These are phyloP conservation scores for Todiramphus chloris DNA, from an alignment of 2,113 vertebrate species.

Conservation along the genomic window DNA sequence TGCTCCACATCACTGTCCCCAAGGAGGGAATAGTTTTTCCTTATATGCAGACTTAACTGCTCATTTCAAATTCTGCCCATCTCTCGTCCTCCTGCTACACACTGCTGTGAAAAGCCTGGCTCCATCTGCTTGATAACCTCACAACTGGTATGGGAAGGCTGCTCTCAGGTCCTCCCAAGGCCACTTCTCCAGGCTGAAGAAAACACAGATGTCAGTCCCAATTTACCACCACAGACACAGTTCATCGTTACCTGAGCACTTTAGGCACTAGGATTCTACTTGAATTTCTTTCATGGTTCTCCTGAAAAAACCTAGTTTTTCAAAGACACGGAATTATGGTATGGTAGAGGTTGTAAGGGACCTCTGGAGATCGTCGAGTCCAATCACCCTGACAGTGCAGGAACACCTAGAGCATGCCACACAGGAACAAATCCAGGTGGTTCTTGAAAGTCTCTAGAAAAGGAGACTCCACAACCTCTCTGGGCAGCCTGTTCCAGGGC, in stretches of 20 bases:
- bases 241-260: not conserved
- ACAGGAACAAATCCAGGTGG: too few relatives aligned
- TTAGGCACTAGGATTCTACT: not conserved
- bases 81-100: not conserved
- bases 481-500: too few relatives aligned
- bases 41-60: not conserved
- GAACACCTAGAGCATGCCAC: too few relatives aligned
- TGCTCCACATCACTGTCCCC: not conserved
- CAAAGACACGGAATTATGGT: not conserved
- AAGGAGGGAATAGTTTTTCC: rapidly evolving
- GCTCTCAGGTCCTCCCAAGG: not conserved
- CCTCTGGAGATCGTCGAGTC: too few relatives aligned
- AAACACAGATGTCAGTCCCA: not conserved
- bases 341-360: too few relatives aligned
- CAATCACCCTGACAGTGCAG: too few relatives aligned
- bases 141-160: not conserved
- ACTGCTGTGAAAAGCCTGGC: not conserved
- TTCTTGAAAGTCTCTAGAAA: too few relatives aligned
- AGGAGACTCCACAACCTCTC: too few relatives aligned
- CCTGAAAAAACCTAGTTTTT: not conserved
- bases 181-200: not conserved
- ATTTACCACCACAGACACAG: not conserved
- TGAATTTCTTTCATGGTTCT: not conserved
- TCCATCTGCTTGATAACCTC: not conserved
- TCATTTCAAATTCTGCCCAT: not conserved